Base-by-base conservation (phyloP, 2,888 invertebrate species). In the Alloscopus bannaensis region DNA sequence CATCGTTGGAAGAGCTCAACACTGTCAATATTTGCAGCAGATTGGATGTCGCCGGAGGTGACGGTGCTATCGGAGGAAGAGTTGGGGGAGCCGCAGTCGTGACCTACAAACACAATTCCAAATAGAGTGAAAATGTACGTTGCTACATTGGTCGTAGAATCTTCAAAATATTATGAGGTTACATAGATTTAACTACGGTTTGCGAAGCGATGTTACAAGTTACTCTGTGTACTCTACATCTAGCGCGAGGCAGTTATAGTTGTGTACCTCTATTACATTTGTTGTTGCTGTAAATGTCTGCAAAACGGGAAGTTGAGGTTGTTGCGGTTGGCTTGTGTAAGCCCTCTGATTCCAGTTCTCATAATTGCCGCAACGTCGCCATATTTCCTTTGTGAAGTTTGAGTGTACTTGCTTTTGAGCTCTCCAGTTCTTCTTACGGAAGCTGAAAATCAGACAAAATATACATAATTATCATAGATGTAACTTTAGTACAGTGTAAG, bases 1-100 rank as follows among this genome's bases (percentile, higher is more conserved):
- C 84, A 29, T 86, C 85, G 57, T 86, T 84, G 1, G 85, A 86
- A 16, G 84, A 84, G 57, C 84, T 84, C 0, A 86, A 65, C 16
- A 80, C 84, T 8, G 84, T 83, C 0, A 86, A 77, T 18, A 86
- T 84, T 45, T 83, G 86, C n/a, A 86, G 83, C 1, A 86, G 83
- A 66, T 85, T 84, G 3, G 85, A 86, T 11, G 84, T 84, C 0
- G 84, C 45, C 26, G 83, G 82, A 13, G 79, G 64, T 26, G 81
- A 59, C 20, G 57, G 36, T 1, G 47, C 60, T 16, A 65, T 59
- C 13, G 76, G 45, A 29, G 31, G 50, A 3, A 59, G 24, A 26
- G 31, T 60, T 6, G 69, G 60, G 22, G 76, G 76, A 11, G 60
- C 50, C 18, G 50, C 31, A 18, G 69, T 69, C 16, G 24, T 76